phyloP scores from a whole-genome alignment of 2,113 vertebrate species.

The Thalassoma bifasciatum region DNA sequence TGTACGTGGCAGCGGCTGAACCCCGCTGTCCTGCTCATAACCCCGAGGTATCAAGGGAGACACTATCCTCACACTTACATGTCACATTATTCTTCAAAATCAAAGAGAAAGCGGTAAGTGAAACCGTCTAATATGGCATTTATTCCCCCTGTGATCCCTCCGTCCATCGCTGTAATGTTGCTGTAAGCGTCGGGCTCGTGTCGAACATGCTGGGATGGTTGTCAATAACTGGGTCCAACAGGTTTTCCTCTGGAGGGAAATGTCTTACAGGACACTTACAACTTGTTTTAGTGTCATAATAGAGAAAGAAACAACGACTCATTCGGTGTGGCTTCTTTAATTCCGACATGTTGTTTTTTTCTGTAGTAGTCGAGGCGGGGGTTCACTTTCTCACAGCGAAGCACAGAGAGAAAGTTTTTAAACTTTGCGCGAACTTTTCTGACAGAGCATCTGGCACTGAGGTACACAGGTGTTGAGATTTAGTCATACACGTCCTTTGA shows the following conservation, averaged over 20 bases:
- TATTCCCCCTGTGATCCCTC: fast-evolving
- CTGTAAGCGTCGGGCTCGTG: background rate
- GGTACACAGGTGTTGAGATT: too few relatives aligned
- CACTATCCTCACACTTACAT: background rate
- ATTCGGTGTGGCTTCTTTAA: background rate
- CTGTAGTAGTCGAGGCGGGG: background rate
- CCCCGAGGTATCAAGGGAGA: constrained; percentile 14
- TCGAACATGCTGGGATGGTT: constrained; percentile 56
- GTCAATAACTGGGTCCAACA: constrained; percentile 39
- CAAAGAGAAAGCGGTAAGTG: constrained; percentile 50
- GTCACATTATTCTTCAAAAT: background rate
- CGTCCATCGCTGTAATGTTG: background rate
- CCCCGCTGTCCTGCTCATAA: constrained; percentile 33
- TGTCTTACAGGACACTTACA: background rate
- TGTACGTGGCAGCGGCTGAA: constrained; percentile 81
- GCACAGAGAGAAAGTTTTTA: constrained; percentile 45
- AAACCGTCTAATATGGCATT: too few relatives aligned
- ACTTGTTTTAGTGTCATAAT: background rate
- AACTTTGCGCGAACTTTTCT: constrained; percentile 54
- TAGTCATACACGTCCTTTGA: too few relatives aligned
- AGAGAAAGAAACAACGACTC: background rate
- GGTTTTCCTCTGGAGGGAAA: background rate
- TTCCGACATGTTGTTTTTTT: background rate
- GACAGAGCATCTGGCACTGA: background rate
- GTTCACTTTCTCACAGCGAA: background rate